These are phyloP conservation scores for Oceanodroma tethys DNA, from an alignment of 2,113 vertebrate species.

Conservation along the genomic window DNA sequence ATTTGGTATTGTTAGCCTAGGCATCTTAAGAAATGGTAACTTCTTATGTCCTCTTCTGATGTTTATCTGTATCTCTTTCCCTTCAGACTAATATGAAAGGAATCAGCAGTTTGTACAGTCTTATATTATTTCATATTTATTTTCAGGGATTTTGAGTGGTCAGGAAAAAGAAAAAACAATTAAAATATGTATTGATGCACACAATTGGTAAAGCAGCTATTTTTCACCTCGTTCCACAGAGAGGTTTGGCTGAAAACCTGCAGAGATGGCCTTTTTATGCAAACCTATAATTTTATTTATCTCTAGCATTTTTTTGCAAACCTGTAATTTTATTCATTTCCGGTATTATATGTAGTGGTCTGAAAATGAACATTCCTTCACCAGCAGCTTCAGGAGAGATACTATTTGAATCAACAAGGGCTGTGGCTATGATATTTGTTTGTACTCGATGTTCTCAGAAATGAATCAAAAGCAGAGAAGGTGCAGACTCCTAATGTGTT, in stretches of 20 bases:
- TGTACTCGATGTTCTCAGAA: background rate
- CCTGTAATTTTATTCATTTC: background rate
- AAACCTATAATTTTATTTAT: conserved; percentile 9
- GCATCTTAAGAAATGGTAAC: background rate
- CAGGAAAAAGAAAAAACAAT: background rate
- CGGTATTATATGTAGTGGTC: background rate
- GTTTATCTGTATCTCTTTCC: background rate
- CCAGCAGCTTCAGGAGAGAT: background rate
- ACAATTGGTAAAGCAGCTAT: background rate
- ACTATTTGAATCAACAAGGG: background rate
- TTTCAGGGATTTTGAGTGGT: background rate
- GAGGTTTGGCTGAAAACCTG: background rate
- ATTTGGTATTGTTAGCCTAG: background rate
- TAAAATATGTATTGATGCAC: background rate
- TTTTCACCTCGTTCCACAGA: background rate
- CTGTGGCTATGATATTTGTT: background rate
- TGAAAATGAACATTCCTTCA: conserved; percentile 5
- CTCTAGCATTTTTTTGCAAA: background rate
- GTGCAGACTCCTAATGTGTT: background rate
- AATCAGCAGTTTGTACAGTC: background rate
- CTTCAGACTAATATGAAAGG: background rate
- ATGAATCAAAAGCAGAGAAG: conserved; percentile 11
- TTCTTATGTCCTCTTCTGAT: background rate
- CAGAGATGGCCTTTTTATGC: background rate
- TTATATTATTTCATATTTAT: background rate